Conservation (phyloP, 92 coral and sea anemone genomes). For the Virgularia gustaviana region DNA sequence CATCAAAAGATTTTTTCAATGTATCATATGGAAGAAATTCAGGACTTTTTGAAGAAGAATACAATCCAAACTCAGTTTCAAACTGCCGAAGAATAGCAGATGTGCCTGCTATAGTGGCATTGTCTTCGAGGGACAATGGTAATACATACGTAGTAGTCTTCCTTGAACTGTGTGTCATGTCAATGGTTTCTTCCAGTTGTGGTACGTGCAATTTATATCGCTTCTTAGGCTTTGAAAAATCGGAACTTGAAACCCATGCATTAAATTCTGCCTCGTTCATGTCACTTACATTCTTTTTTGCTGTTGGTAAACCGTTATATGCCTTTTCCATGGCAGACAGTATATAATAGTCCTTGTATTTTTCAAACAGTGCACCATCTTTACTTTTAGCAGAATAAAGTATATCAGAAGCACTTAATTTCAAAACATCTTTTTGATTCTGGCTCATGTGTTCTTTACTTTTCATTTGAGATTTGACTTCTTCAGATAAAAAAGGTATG, state of each 20-base stretch:
- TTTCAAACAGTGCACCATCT: constrained; percentile 8
- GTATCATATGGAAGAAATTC: constrained; percentile 49
- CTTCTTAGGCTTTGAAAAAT: constrained; percentile 6
- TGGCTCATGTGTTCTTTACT: neutral
- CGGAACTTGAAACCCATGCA: constrained; percentile 1
- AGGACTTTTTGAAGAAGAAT: constrained; percentile 14
- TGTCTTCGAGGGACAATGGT: constrained; percentile 46
- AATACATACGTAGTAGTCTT: constrained; percentile 29
- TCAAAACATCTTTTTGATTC: constrained; percentile 28
- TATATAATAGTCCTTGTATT: constrained; percentile 11
- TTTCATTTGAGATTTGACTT: constrained; percentile 16
- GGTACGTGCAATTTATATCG: constrained; percentile 35
- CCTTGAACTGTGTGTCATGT: constrained; percentile 4
- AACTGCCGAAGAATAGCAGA: constrained; percentile 33
- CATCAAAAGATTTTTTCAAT: constrained; percentile 22
- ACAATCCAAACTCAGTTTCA: constrained; percentile 28
- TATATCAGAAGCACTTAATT: constrained; percentile 17
- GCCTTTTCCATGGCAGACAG: constrained; percentile 37
- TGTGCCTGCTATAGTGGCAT: constrained; percentile 42
- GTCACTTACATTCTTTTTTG: constrained; percentile 1
- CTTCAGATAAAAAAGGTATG: constrained; percentile 24
- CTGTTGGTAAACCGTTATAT: constrained; percentile 12
- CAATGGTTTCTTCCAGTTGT: neutral
- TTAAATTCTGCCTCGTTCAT: constrained; percentile 38
- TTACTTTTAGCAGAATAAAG: constrained; percentile 9